Evolutionary conservation across 2,113 vertebrate species (phyloP), one percentile per base, ranked within the genome.

Genomic region (Tachysurus fulvidraco): DNA sequence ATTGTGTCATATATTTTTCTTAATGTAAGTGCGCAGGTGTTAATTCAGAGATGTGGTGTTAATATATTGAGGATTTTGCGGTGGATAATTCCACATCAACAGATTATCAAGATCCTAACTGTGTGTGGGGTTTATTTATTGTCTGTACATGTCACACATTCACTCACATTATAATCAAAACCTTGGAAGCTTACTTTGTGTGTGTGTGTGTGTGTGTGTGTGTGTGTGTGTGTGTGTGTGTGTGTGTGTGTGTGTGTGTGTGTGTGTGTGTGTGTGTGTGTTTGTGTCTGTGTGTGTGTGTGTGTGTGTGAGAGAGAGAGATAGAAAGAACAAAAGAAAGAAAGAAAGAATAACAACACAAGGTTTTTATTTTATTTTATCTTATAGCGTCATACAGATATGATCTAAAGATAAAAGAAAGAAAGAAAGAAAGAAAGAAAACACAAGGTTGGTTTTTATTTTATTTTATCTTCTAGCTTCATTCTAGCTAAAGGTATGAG

Each of bases 151-250:
- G 28, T 73, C 69, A 73, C 73, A 76, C 44, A 76, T 12, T 76
- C 44, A 52, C 19, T 74, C 10, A 46, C 41, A 74, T 76, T 50
- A n/a, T 76, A n/a, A 76, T 52, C 73, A 76, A n/a, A 5, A 76
- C 44, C 44, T 52, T 76, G 73, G 41, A 76, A 44, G 73, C 73
- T 76, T 76, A 46, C 36, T 73, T 36, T 73, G 36, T 44, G 36
- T 73, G 41, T 73, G 65, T 67, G n/a, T 67, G 65, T 69, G 65
- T 69, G 28, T 69, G 65, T 69, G 28, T 36, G 65, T 65, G 62
- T 65, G 62, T 67, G 64, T 67, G 64, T 67, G 64, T n/a, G 65
- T 65, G 62, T 65, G 62, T 67, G 64, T 67, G 64, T 67, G 64
- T 65, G 62, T 65, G 62, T 67, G 64, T 67, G 64, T 73, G 36